Conservation (phyloP, 2,888 invertebrate species). For the Erpobdella octoculata region DNA sequence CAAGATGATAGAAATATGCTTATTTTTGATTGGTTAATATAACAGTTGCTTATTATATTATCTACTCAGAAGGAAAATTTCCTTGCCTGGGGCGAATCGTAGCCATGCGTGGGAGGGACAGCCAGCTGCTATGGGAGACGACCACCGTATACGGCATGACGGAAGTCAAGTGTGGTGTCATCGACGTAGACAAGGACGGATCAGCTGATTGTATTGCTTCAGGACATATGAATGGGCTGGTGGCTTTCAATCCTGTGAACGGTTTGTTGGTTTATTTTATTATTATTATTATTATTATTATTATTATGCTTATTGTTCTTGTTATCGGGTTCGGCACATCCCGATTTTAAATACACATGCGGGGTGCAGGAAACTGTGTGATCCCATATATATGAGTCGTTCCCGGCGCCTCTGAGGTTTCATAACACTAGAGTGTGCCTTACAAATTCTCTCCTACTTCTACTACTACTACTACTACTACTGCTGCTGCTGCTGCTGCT, state of each 20-base stretch:
- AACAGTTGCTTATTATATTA: not conserved
- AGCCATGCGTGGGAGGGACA: conserved; percentile 46
- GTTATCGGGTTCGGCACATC: too few relatives aligned
- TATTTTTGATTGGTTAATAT: not conserved
- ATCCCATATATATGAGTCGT: too few relatives aligned
- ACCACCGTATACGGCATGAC: conserved; percentile 40
- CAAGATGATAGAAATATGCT: too few relatives aligned
- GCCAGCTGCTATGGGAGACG: conserved; percentile 43
- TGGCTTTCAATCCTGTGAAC: conserved; percentile 45
- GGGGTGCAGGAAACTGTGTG: too few relatives aligned
- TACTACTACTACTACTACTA: too few relatives aligned
- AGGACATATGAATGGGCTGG: conserved; percentile 42
- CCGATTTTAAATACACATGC: too few relatives aligned
- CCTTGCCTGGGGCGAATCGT: conserved; percentile 44
- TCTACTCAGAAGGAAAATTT: conserved; percentile 37
- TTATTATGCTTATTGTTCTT: not conserved
- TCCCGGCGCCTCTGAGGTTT: too few relatives aligned
- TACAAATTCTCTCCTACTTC: too few relatives aligned
- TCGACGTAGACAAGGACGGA: conserved; percentile 47
- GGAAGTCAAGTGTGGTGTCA: conserved; percentile 43
- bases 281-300: not conserved
- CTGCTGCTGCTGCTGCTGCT: too few relatives aligned
- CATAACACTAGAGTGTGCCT: too few relatives aligned
- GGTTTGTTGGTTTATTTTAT: conserved; percentile 38
- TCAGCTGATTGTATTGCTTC: conserved; percentile 46